Conservation (phyloP, 2,888 invertebrate genomes). For the Drepana falcataria region DNA sequence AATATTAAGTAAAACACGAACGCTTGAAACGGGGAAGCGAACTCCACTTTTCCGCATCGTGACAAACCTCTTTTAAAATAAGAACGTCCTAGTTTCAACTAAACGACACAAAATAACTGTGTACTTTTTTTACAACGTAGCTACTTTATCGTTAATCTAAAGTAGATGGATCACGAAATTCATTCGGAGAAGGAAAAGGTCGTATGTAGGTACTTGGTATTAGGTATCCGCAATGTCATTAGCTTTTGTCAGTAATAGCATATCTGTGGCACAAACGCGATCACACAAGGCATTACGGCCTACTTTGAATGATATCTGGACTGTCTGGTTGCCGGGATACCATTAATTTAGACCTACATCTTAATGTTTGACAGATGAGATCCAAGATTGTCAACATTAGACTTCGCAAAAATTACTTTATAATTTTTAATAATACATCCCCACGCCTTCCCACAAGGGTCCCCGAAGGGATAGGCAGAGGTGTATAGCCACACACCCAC, state of each 20-base stretch:
- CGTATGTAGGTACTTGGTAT: not conserved
- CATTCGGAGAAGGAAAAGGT: constrained; percentile 1
- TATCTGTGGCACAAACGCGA: constrained; percentile 35
- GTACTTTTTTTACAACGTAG: not conserved
- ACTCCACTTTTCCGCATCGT: constrained; percentile 1
- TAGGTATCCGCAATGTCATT: constrained; percentile 17
- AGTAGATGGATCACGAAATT: constrained; percentile 10
- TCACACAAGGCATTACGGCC: constrained; percentile 27
- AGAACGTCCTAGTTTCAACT: constrained; percentile 2
- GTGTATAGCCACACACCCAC: no score
- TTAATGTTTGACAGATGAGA: constrained; percentile 37
- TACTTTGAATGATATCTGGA: constrained; percentile 44
- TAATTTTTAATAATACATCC: constrained; percentile 12
- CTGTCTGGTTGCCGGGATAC: constrained; percentile 47
- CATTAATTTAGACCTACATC: constrained; percentile 46
- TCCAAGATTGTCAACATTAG: constrained; percentile 18
- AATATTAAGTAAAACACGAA: not conserved
- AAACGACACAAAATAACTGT: not conserved
- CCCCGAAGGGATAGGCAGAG: no score
- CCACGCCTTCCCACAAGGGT: no score
- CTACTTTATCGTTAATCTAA: constrained; percentile 7
- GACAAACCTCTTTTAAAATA: constrained; percentile 2
- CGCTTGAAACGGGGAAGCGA: not conserved
- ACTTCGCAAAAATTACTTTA: constrained; percentile 17
- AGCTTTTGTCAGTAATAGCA: constrained; percentile 34